Base-by-base conservation (phyloP, 1,140 invertebrate genomes). In the Drosophila mauritiana region DNA sequence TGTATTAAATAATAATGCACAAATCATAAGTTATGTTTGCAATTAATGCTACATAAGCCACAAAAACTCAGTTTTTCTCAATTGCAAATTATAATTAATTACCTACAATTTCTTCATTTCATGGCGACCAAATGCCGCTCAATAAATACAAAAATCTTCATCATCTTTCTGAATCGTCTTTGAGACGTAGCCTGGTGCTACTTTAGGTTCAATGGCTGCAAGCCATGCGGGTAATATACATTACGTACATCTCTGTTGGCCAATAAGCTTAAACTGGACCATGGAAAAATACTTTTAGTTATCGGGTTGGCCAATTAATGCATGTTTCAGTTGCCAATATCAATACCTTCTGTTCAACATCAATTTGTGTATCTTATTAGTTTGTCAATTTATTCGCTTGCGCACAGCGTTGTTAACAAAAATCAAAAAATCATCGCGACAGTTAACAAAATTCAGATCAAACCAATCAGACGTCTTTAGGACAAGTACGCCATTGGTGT, bases 321-420 rank as follows among this genome's bases (percentile, higher is more conserved):
- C 82, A 78, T 80, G 45, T n/a, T 84, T 77, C 49, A 54, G 49
- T 81, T 86, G 70, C 70, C 74, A 86, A 86, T 78, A 62, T 67
- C 42, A 74, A 75, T 76, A 34, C 75, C 72, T 39, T 56, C 22
- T 58, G 57, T 74, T 79, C 61, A 67, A 61, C 69, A 75, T 62
- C 65, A 80, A 67, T 49, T 57, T 80, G 15, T 48, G 56, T 56
- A 39, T 76, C 55, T 15, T 53, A 76, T 65, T 39, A 34, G 46
- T 74, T 63, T 80, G 45, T 78, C 67, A 59, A 51, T 73, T 53
- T 55, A 56, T 72, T 82, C 63, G 78, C 78, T 90, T 81, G 85
- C 85, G 85, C 82, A 90, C 85, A 90, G 85, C 85, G 86, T 90
- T 90, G 74, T 69, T 80, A 90, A 90, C 80, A 74, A 76, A 82